Conservation (phyloP, 2,113 vertebrate species). For the Castor canadensis region DNA sequence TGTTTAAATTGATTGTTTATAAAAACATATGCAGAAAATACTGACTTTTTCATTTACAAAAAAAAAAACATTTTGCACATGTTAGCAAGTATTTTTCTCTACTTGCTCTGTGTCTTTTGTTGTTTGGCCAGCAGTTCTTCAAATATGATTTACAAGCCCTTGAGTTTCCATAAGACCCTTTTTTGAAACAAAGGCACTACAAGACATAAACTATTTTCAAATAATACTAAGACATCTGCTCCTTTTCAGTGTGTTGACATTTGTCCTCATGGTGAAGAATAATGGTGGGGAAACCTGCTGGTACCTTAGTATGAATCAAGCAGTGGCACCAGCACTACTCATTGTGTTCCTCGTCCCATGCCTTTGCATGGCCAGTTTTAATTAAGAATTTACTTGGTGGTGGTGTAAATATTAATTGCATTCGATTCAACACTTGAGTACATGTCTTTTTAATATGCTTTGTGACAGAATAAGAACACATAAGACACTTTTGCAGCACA, state of each 20-base stretch:
- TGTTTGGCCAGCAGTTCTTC: not conserved
- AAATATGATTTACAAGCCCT: not conserved
- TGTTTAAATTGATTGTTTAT: conserved; percentile 14
- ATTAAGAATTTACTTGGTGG: not conserved
- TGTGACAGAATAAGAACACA: conserved; percentile 26
- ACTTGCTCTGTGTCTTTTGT: not conserved
- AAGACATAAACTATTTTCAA: not conserved
- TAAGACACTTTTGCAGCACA: not conserved
- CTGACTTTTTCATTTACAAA: too few relatives aligned
- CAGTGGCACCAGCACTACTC: too few relatives aligned
- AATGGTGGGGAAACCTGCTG: not conserved
- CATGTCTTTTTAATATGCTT: conserved; percentile 24
- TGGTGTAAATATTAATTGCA: conserved; percentile 19
- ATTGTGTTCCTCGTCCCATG: not conserved
- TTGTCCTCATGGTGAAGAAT: not conserved
- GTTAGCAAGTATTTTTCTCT: not conserved
- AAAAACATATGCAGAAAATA: not conserved
- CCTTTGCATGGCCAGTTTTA: not conserved
- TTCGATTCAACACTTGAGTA: not conserved
- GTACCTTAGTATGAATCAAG: not conserved
- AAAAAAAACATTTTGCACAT: too few relatives aligned
- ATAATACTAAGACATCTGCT: not conserved
- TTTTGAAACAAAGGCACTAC: not conserved
- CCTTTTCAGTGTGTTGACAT: not conserved
- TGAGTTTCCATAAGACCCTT: not conserved